Evolutionary conservation across 2,113 vertebrate genomes (phyloP).

Genomic region (Xiphorhynchus elegans): DNA sequence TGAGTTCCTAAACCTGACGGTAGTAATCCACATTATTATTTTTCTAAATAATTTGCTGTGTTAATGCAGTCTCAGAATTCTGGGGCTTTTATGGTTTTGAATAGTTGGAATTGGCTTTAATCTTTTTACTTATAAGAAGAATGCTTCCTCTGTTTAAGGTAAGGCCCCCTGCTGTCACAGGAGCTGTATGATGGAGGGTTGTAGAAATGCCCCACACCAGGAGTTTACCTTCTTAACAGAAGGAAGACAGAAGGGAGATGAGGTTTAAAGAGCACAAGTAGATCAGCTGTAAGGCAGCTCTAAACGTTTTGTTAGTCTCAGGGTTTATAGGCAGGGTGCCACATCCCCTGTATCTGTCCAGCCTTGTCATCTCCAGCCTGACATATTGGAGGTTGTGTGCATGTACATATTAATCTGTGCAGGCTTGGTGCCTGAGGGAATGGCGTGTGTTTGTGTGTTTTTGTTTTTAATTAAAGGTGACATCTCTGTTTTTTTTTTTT

Average conservation of each 20-base stretch:
- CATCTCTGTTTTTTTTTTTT: slow-evolving; percentile 18
- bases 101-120: neutral
- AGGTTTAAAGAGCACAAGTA: neutral
- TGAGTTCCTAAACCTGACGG: neutral
- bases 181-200: neutral
- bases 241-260: neutral
- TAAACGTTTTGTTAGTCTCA: neutral
- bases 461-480: slow-evolving; percentile 55
- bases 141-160: neutral
- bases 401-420: slow-evolving; percentile 32
- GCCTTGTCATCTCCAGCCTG: slow-evolving; percentile 32
- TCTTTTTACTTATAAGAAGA: neutral
- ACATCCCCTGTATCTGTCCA: neutral
- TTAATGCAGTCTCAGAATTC: neutral
- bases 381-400: slow-evolving; percentile 12
- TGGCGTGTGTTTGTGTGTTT: slow-evolving; percentile 3
- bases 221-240: neutral
- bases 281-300: neutral
- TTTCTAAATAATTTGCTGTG: neutral
- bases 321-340: slow-evolving; percentile 19
- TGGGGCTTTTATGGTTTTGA: neutral
- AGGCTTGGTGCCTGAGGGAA: neutral
- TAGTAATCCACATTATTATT: neutral
- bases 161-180: neutral
- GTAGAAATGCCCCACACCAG: neutral